Conservation (phyloP, 2,797 vertebrate genomes). For the Jordanella pulchra region DNA sequence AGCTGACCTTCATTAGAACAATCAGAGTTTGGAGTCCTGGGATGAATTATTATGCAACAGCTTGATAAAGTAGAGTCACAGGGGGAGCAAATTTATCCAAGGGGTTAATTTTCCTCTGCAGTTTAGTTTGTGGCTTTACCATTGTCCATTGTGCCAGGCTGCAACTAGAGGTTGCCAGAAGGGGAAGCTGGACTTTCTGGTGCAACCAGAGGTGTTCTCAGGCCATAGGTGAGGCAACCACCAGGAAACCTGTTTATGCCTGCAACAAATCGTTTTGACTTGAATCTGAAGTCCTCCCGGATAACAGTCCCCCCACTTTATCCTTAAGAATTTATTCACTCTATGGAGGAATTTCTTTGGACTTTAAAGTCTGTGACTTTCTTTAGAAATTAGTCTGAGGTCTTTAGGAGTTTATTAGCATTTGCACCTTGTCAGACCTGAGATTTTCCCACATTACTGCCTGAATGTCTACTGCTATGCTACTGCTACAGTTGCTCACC, state of each 20-base stretch:
- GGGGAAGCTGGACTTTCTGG: background rate
- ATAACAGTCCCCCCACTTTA: background rate
- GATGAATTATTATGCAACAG: background rate
- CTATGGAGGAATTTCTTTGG: too few species aligned
- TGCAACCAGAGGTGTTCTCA: background rate
- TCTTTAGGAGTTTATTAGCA: background rate
- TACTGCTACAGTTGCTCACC: background rate
- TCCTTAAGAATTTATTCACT: too few species aligned
- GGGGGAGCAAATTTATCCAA: background rate
- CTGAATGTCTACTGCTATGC: background rate
- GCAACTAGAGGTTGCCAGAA: background rate
- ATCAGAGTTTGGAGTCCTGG: background rate
- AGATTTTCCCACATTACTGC: background rate
- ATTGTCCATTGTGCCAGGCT: background rate
- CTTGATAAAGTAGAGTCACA: background rate
- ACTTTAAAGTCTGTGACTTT: background rate
- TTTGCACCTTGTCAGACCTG: too few species aligned
- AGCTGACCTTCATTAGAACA: background rate
- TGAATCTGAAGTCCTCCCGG: background rate
- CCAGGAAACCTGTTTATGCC: background rate
- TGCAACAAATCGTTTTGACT: background rate
- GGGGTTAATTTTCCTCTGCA: too few species aligned
- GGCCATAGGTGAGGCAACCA: too few species aligned
- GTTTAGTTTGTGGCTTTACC: too few species aligned
- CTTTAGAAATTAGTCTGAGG: background rate